Percentiles rank a stretch among this genome's conserved stretches.
phyloP scores from a whole-genome alignment of 2,113 vertebrate genomes.

The Pyrgilauda ruficollis region DNA sequence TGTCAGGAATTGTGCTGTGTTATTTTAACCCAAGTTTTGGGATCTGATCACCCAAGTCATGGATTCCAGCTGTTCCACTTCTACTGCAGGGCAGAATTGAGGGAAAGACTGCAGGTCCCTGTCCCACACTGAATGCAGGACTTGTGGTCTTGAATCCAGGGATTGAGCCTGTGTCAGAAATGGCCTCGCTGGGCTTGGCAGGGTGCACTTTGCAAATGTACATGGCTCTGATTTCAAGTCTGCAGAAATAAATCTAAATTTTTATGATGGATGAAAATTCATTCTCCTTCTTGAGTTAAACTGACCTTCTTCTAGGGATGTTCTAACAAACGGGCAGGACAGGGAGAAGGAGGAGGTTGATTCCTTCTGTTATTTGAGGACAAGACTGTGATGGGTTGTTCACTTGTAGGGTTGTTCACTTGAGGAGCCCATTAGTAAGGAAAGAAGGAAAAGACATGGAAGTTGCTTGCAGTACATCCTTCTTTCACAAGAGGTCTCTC shows the following conservation, averaged over 20 bases:
- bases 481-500: background rate
- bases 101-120: background rate
- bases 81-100: background rate
- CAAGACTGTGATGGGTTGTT: background rate
- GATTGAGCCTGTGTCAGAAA: background rate
- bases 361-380: background rate
- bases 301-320: background rate
- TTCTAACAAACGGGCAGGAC: accelerated
- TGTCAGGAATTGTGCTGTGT: background rate
- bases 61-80: background rate
- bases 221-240: background rate
- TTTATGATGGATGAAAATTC: background rate
- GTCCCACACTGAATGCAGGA: background rate
- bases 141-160: background rate
- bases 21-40: background rate
- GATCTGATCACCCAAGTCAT: background rate
- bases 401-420: background rate
- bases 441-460: background rate
- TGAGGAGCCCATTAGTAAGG: accelerated
- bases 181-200: background rate
- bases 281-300: background rate
- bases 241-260: background rate
- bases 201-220: background rate
- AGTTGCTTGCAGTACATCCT: background rate
- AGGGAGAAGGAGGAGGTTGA: background rate